Percentiles rank a stretch among this genome's conserved stretches.
Evolutionary conservation across 2,113 vertebrate genomes (phyloP).

Genomic region (Leiothrix lutea): DNA sequence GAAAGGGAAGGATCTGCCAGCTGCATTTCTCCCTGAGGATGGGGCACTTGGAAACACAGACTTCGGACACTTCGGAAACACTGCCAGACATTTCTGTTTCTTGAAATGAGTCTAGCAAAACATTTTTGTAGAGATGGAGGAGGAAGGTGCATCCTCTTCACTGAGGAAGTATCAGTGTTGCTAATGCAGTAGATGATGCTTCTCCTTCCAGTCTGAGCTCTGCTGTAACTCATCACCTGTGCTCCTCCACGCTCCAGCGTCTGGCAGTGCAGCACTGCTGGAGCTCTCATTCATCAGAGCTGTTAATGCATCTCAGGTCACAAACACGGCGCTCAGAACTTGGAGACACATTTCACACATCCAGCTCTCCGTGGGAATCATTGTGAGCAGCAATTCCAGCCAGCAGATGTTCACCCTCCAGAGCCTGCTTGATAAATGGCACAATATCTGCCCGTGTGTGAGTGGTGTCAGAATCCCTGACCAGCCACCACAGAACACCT

Average conservation of each 20-base stretch:
- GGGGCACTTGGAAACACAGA: background rate
- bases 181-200: background rate
- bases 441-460: background rate
- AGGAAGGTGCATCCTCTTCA: background rate
- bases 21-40: background rate
- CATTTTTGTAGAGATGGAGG: background rate
- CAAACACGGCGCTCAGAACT: background rate
- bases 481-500: background rate
- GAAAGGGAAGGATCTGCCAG: background rate
- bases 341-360: background rate
- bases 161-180: background rate
- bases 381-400: background rate
- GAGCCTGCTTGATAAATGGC: background rate
- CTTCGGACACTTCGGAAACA: no score
- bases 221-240: background rate
- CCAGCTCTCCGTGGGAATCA: background rate
- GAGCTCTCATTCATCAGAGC: slow-evolving; percentile 21
- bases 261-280: accelerated
- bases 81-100: background rate
- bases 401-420: background rate
- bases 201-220: background rate
- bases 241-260: background rate
- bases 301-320: slow-evolving; percentile 12
- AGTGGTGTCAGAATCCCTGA: background rate
- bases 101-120: background rate